phyloP scores from a whole-genome alignment of 2,888 invertebrate species.

The Dryadula phaetusa region DNA sequence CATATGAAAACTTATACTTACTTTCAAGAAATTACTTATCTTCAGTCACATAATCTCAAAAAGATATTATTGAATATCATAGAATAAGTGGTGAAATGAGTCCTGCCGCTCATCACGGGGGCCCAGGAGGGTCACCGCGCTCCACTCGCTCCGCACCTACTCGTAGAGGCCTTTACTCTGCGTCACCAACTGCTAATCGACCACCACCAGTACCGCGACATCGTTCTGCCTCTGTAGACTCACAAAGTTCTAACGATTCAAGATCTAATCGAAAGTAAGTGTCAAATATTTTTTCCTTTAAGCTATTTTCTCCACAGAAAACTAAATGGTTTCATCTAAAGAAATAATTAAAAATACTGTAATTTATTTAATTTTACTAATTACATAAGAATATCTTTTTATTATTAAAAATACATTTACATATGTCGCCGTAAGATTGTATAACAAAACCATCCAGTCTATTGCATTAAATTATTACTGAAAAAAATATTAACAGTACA shows the following conservation, averaged over 20 bases:
- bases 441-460: too few species aligned
- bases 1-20: too few species aligned
- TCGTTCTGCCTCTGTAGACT: constrained; percentile 93
- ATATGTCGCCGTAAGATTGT: too few species aligned
- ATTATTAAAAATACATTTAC: too few species aligned
- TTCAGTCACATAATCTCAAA: neutral
- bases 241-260: constrained; percentile 95
- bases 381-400: too few species aligned
- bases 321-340: too few species aligned
- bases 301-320: neutral
- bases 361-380: too few species aligned
- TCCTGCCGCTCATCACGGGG: constrained; percentile 59
- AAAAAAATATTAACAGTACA: too few species aligned
- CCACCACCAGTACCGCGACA: constrained; percentile 87
- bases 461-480: too few species aligned
- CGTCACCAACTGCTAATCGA: constrained; percentile 90
- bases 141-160: constrained; percentile 92
- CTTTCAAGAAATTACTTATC: too few species aligned
- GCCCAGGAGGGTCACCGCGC: constrained; percentile 87
- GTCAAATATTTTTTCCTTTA: neutral
- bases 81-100: constrained; percentile 70
- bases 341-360: too few species aligned
- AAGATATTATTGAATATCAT: neutral
- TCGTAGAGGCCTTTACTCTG: constrained; percentile 90
- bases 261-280: constrained; percentile 89